Base-by-base conservation (phyloP, 2,888 invertebrate species). In the Coenonympha arcania region DNA sequence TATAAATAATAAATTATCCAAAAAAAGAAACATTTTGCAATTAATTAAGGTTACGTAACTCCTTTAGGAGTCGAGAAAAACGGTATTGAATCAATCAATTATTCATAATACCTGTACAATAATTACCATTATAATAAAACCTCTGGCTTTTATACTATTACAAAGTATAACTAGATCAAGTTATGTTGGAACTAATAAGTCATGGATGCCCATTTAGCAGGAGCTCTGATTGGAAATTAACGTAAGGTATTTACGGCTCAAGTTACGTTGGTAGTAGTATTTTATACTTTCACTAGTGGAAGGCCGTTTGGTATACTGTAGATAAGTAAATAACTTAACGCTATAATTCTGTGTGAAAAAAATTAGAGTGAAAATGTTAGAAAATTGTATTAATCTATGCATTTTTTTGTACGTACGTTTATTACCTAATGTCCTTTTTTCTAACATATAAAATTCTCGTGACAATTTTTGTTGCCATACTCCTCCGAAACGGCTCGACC, bases 281-380 rank as follows among this genome's bases (percentile, higher is more conserved):
- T 30, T 19, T 40, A 46, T 30, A 54, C 56, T 56, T 56, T 56
- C 56, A 54, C 56, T 48, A 30, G 31, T 13, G 45, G 33, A 51
- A 56, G 56, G 54, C 54, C 51, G 37, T 50, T 50, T 49, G 47
- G 24, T 48, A 4, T 16, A 33, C 16, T 15, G 20, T 22, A 22
- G 26, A 34, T 16, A 44, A 52, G 48, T 44, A 53, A 50, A 53
- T 53, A 53, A 22, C 46, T 53, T 53, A 41, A 53, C 53, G 53
- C 53, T 16, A 53, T 43, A 19, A 16, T 26, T 39, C 18, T 19
- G 31, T 20, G 43, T 18, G 33, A 42, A 43, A 39, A 43, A 43
- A 43, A 30, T 15, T 31, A 28, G 24, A 28, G 45, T 46, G 19
- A 37, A 19, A 36, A 37, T 28, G 9, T 18, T 37, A 37, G 45